A percentile compares a stretch with the other conserved stretches of the same genome.
These are phyloP conservation scores for Byasa hedistus DNA, from an alignment of 2,888 invertebrate genomes.

Conservation along the genomic window DNA sequence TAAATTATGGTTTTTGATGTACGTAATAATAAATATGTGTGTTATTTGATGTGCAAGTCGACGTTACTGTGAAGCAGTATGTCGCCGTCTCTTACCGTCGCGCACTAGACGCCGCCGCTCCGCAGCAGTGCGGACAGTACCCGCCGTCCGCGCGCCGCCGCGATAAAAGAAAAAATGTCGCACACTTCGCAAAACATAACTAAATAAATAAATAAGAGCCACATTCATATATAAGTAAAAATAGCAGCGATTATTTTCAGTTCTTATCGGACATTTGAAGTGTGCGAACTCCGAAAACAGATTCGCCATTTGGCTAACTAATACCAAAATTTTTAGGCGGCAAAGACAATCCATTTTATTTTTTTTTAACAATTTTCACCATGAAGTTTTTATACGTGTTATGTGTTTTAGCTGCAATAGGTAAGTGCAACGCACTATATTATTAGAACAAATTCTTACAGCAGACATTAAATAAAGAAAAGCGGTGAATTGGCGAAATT, in stretches of 20 bases:
- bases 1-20: no score
- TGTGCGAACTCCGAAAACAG: not conserved
- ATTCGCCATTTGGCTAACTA: not conserved
- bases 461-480: no score
- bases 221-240: slow-evolving; percentile 20
- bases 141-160: slow-evolving; percentile 18
- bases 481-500: no score
- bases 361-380: not conserved
- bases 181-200: slow-evolving; percentile 31
- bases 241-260: slow-evolving; percentile 13
- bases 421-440: slow-evolving; percentile 10
- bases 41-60: no score
- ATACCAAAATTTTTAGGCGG: not conserved
- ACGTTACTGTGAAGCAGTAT: slow-evolving; percentile 1
- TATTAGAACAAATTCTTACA: not conserved
- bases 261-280: slow-evolving; percentile 14
- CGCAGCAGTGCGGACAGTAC: slow-evolving; percentile 21
- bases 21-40: no score
- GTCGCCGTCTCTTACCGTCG: slow-evolving; percentile 9
- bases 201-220: slow-evolving; percentile 21
- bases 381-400: slow-evolving; percentile 13
- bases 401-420: slow-evolving; percentile 18
- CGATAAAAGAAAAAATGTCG: slow-evolving; percentile 27
- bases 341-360: not conserved
- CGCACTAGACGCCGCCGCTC: slow-evolving; percentile 15